Conservation (phyloP, 2,888 invertebrate genomes). For the Hydroisotoma schaefferi region DNA sequence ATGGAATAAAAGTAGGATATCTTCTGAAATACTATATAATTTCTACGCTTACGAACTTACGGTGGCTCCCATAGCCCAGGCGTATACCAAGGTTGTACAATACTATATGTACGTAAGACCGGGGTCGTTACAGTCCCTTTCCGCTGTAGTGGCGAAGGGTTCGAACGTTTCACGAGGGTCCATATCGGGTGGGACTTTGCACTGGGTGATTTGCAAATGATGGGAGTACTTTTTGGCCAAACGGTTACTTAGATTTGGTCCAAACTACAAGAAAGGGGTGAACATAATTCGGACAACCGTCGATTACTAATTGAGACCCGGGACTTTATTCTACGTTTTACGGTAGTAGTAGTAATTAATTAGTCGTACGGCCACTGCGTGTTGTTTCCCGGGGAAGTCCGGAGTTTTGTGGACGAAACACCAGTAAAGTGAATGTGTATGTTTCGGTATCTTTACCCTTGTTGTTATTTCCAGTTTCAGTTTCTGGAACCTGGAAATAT, state of each 20-base stretch:
- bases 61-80: slow-evolving; percentile 3
- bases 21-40: too few species aligned
- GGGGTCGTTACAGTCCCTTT: slow-evolving; percentile 12
- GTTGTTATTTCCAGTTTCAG: neutral
- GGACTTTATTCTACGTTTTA: neutral
- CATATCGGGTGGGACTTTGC: neutral
- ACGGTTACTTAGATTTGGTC: neutral
- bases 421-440: neutral
- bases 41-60: neutral
- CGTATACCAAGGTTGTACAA: neutral
- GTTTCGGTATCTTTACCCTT: too few species aligned
- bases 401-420: neutral
- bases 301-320: too few species aligned
- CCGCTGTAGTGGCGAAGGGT: slow-evolving; percentile 6
- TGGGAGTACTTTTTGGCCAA: neutral
- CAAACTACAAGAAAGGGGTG: neutral
- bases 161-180: slow-evolving; percentile 15
- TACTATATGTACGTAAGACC: neutral
- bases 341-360: neutral
- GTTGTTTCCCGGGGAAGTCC: neutral
- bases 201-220: neutral
- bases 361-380: neutral
- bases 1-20: too few species aligned
- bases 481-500: neutral
- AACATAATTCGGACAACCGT: neutral